Base-by-base conservation (phyloP, 2,113 vertebrate genomes). In the Bos indicus region DNA sequence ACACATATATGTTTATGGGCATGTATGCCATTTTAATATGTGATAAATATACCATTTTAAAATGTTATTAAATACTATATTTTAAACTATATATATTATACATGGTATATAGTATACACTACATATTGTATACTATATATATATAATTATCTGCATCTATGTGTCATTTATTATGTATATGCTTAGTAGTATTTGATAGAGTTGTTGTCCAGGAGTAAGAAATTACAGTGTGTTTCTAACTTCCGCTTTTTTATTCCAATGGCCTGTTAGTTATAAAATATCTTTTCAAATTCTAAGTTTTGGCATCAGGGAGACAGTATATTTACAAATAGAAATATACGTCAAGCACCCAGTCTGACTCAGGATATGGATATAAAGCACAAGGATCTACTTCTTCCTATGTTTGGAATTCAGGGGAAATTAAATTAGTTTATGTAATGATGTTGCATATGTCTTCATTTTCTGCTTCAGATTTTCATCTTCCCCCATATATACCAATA, bases 221-320 rank as follows among this genome's bases (percentile, higher is more conserved):
- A 52, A 77, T 91, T 52, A 94, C 59, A 77, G 2, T 90, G 60
- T 87, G 2, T 1, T 26, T 43, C 33, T 0, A 86, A 23, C 30
- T 97, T 97, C 92, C n/a, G 52, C 74, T 60, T 36, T 78, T 85
- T 88, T 98, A 17, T 12, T 94, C 1, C 12, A 59, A 93, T 21
- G 62, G 0, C 17, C 3, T 57, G 0, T 96, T 97, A 94, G 62
- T 95, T 92, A 57, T 51, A 74, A 81, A 77, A 26, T 9, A 52
- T 94, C 80, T 0, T 90, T 80, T 85, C 52, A 14, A 51, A 36
- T 48, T 91, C 33, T 28, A 67, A 67, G 97, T 97, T 30, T 94
- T 81, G 43, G 36, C 88, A 92, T 2, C 0, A 83, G 21, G 6
- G 3, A 59, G 85, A 12, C 19, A 90, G 30, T n/a, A 54, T 59